Evolutionary conservation across 30 jellyfish, hydroid and myxozoan species (phyloP).

Genomic region (Clytia hemisphaerica): DNA sequence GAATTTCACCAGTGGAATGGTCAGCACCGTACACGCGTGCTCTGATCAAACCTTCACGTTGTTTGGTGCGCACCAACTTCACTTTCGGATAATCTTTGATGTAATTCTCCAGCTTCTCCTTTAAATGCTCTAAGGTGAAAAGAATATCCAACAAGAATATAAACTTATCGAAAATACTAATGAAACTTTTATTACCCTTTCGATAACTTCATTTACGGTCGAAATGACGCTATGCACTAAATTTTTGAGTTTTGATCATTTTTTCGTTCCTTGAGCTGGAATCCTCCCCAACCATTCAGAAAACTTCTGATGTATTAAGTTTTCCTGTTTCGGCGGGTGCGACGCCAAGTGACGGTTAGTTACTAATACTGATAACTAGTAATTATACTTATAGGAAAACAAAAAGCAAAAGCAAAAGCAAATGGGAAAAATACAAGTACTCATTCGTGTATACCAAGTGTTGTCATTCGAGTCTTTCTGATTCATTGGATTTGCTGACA

Average conservation of each 20-base stretch:
- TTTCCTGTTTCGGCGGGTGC: no score
- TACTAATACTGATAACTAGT: background rate
- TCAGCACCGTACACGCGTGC: slow-evolving; percentile 98
- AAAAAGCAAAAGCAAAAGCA: no score
- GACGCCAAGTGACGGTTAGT: no score
- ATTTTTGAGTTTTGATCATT: no score
- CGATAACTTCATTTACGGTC: background rate
- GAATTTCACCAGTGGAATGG: slow-evolving; percentile 86
- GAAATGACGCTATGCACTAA: no score
- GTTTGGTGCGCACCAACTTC: slow-evolving; percentile 80
- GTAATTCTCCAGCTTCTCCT: slow-evolving; percentile 55
- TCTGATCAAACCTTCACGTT: slow-evolving; percentile 90
- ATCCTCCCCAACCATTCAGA: no score
- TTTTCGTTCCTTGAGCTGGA: no score
- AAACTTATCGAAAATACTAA: background rate
- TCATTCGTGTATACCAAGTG: no score
- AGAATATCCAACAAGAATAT: background rate
- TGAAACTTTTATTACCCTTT: background rate
- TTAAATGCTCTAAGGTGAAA: slow-evolving; percentile 59
- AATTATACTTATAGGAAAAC: background rate
- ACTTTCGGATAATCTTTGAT: slow-evolving; percentile 53
- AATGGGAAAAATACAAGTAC: no score
- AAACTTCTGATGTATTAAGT: no score
- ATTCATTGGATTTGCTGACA: no score
- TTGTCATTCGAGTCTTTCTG: no score